Conservation (phyloP, 1,140 invertebrate genomes). For the Drosophila malerkotliana region DNA sequence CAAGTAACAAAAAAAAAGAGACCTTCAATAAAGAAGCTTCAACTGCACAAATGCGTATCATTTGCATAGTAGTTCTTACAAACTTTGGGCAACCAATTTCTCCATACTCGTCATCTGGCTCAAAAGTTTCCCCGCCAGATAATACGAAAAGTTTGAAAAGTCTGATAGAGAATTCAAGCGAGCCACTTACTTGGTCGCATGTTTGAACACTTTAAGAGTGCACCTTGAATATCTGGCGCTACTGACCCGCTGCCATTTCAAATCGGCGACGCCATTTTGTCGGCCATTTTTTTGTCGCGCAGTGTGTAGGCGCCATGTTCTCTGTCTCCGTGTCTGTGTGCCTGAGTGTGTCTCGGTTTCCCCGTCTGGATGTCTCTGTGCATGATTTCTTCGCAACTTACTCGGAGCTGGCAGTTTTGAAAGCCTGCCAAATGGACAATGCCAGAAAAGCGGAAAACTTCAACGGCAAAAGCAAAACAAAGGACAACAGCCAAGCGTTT, state of each 20-base stretch:
- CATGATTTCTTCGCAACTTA: slow-evolving; percentile 53
- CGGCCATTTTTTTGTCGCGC: slow-evolving; percentile 64
- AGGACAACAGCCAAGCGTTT: slow-evolving; percentile 23
- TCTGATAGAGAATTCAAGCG: not conserved
- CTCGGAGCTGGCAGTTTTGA: slow-evolving; percentile 60
- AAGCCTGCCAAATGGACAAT: slow-evolving; percentile 67
- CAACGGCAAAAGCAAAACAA: slow-evolving; percentile 11
- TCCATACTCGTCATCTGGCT: not conserved
- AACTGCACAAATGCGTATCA: not conserved
- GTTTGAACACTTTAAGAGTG: slow-evolving; percentile 29
- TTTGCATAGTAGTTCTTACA: not conserved
- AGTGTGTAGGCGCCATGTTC: slow-evolving; percentile 65
- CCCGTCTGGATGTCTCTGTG: slow-evolving; percentile 31
- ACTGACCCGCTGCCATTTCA: slow-evolving; percentile 35
- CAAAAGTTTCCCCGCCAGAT: not conserved
- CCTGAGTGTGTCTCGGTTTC: slow-evolving; percentile 9
- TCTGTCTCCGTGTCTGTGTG: slow-evolving; percentile 22
- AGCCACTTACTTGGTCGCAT: slow-evolving; percentile 3
- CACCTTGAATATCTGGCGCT: slow-evolving; percentile 39
- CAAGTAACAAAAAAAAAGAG: not conserved
- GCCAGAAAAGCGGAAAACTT: slow-evolving; percentile 36
- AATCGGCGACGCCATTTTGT: slow-evolving; percentile 56
- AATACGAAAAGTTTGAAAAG: not conserved
- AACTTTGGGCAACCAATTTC: slow-evolving; percentile 3
- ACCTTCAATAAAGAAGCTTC: not conserved